Base-by-base conservation (phyloP, 2,888 invertebrate genomes). In the Stenichneumon culpator region DNA sequence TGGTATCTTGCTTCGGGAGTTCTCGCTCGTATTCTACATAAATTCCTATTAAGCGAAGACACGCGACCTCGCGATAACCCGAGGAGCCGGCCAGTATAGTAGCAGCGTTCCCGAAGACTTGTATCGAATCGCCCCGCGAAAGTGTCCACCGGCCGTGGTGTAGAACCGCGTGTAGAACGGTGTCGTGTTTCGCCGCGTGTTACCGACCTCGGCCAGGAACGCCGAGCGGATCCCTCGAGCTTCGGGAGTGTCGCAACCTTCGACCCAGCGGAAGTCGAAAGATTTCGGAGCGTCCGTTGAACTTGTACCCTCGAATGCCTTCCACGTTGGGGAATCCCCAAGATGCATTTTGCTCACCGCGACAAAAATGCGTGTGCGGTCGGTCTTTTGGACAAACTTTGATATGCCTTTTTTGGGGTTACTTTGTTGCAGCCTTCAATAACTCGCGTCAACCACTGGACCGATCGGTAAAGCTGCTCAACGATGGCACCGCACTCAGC, bases 61-160 rank as follows among this genome's bases (percentile, higher is more conserved):
- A 83, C 79, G 83, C 74, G 83, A 77, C 52, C 65, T 44, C 44
- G 79, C 73, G 83, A 83, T 83, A 83, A 79, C 75, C 75, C 70
- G 47, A 63, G 73, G 52, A 16, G 22, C 6, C 28, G 54, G 6
- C 54, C 39, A n/a, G 44, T 19, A 77, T 36, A 36, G 54, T 67
- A 57, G 57, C 32, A 25, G 57, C 52, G 44, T 50, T 54, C 47
- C 19, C 32, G 63, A 50, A 52, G 67, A 54, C 32, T 83, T 36
- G 78, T 63, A 73, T 57, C 67, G 67, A 47, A 70, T 47, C 67
- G 22, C 65, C 52, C 57, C 52, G 39, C 50, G 25, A 28, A 65
- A 73, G 63, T 47, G 78, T 47, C 36, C 28, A 47, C 52, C 44
- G 32, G 7, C 39, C 22, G 68, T 54, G 19, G 25, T 39, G 47